Percentiles rank a stretch among this genome's conserved stretches.
phyloP scores from a whole-genome alignment of 1,140 invertebrate genomes.

The Drosophila kohkoa region DNA sequence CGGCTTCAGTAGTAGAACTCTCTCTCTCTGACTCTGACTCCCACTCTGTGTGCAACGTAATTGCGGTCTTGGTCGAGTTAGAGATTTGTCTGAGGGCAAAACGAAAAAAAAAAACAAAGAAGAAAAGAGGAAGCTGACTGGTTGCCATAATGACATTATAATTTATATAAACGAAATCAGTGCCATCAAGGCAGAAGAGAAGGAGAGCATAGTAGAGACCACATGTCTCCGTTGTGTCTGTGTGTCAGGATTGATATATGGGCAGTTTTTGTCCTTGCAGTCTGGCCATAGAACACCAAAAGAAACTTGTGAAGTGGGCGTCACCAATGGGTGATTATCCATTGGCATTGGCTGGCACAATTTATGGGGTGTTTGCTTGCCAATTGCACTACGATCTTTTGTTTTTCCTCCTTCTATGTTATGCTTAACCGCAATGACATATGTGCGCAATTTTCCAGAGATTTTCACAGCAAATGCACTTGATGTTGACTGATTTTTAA shows the following conservation, averaged over 20 bases:
- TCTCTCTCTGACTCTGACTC: conserved; percentile 15
- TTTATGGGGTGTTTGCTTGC: conserved; percentile 65
- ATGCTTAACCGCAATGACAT: conserved; percentile 54
- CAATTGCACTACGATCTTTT: conserved; percentile 67
- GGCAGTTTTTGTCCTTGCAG: conserved; percentile 44
- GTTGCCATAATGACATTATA: conserved; percentile 84
- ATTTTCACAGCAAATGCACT: conserved; percentile 68
- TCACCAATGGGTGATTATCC: conserved; percentile 55
- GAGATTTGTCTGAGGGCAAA: conserved; percentile 25
- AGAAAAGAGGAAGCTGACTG: conserved; percentile 53
- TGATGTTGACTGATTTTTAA: conserved; percentile 30
- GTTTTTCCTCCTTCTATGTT: conserved; percentile 44
- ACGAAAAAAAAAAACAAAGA: no score
- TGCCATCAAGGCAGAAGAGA: conserved; percentile 39
- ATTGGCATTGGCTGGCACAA: conserved; percentile 52
- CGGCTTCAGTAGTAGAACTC: conserved; percentile 29
- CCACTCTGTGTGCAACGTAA: conserved; percentile 62
- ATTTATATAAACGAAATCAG: conserved; percentile 84
- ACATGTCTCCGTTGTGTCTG: conserved; percentile 37
- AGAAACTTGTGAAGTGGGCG: conserved; percentile 50
- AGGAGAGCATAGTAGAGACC: conserved; percentile 13
- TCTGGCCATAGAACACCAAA: background rate
- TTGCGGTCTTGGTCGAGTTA: conserved; percentile 51
- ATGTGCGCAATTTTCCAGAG: conserved; percentile 79
- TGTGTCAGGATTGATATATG: conserved; percentile 72